These are phyloP conservation scores for Drosophila obscura DNA, from an alignment of 1,140 invertebrate species.

Conservation along the genomic window DNA sequence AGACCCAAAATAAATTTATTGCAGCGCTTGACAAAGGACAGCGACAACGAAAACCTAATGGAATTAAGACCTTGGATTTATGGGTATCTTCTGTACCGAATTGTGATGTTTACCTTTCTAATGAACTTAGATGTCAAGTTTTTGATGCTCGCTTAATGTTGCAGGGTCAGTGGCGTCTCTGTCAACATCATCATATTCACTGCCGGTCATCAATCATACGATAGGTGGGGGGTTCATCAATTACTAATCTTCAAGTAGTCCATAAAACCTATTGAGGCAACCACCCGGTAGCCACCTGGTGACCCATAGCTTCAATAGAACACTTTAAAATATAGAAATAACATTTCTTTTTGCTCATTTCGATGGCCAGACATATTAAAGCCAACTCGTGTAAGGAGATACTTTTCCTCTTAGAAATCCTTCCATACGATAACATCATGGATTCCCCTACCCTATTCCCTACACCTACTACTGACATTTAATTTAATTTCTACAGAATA, in stretches of 20 bases:
- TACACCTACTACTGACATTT: no score
- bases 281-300: no score
- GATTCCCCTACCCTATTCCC: no score
- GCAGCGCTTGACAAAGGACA: background rate
- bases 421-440: no score
- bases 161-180: background rate
- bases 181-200: constrained; percentile 10
- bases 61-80: background rate
- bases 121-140: constrained; percentile 30
- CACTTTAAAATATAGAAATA: no score
- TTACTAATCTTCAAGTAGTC: constrained; percentile 5
- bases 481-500: no score
- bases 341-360: no score
- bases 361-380: no score
- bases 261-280: background rate
- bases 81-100: constrained; percentile 30
- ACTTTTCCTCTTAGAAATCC: no score
- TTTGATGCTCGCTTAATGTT: constrained; percentile 14
- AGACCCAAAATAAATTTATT: constrained; percentile 1
- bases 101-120: constrained; percentile 46
- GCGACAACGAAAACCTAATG: background rate
- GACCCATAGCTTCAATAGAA: no score
- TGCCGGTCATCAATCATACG: constrained; percentile 44
- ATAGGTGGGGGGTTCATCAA: constrained; percentile 7
- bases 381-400: no score